Percentiles rank a stretch among this genome's conserved stretches.
phyloP scores from a whole-genome alignment of 2,113 vertebrate species.

The Tinamus guttatus region DNA sequence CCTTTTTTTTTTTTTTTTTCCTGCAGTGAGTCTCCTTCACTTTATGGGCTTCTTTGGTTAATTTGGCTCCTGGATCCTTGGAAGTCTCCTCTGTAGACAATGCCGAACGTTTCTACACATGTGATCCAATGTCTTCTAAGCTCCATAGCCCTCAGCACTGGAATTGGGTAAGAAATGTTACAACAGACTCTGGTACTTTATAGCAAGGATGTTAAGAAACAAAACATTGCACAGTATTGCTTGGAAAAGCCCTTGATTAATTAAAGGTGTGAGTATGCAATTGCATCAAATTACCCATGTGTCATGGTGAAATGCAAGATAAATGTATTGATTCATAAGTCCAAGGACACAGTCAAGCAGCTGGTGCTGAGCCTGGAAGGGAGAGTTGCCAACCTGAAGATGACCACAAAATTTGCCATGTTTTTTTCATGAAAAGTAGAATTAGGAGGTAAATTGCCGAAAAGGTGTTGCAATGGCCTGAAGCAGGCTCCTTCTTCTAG shows the following conservation, averaged over 20 bases:
- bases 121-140: not conserved
- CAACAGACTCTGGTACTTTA: slow-evolving; percentile 18
- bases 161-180: slow-evolving; percentile 61
- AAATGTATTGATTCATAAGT: not conserved
- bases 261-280: slow-evolving; percentile 2
- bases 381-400: not conserved
- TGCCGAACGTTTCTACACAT: not conserved
- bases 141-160: not conserved
- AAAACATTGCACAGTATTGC: slow-evolving; percentile 26
- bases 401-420: not conserved
- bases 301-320: not conserved
- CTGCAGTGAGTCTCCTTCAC: not conserved
- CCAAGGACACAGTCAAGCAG: not conserved
- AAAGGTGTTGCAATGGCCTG: not conserved
- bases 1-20: not conserved
- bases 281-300: slow-evolving; percentile 31
- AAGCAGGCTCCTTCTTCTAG: not conserved
- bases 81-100: not conserved
- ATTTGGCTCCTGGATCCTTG: slow-evolving; percentile 27
- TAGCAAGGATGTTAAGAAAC: slow-evolving; percentile 43
- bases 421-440: not conserved
- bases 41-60: not conserved
- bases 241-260: slow-evolving; percentile 39
- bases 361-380: not conserved
- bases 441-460: accelerated